Base-by-base conservation (phyloP, 2,888 invertebrate species). In the Cyclophora albipunctata region DNA sequence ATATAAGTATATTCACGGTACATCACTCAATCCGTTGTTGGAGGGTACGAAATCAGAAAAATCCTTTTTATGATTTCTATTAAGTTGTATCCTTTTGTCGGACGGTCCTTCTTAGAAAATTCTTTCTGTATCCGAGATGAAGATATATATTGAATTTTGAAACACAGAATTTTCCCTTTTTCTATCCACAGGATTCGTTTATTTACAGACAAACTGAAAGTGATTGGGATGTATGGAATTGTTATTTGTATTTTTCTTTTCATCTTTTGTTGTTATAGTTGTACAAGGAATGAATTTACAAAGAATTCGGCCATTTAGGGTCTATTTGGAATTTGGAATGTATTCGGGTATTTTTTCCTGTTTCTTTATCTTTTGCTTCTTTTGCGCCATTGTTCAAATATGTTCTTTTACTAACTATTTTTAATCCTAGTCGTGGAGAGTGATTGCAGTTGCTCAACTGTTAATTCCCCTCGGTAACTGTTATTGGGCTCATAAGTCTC, bases 21-120 rank as follows among this genome's bases (percentile, higher is more conserved):
- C 37, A 37, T 37, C 37, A 37, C 37, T 37, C 37, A 37, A 37
- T 37, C 47, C 53, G 58, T 53, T 60, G 57, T 53, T 51, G 55
- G 37, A 37, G 53, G 54, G 53, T 42, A 50, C 48, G 48, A 50
- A 53, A 79, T 80, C 74, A 81, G 81, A 84, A 78, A 79, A 78
- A 81, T 71, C 69, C 71, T 72, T 69, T 75, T 75, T 79, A 81
- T 81, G 78, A 82, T 83, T 83, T 81, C 77, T 81, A 83, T 82
- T 45, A 75, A 71, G 71, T 67, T 75, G 76, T 76, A 79, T 77
- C 75, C 75, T 73, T 77, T 77, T 75, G 72, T 78, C 66, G 63
- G 63, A 67, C 67, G 66, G 62, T 68, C 63, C 69, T 66, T 75
- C 69, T 73, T 60, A 64, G 63, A 73, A 70, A 69, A 73, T 73